These are phyloP conservation scores for Hycleus cichorii DNA, from an alignment of 1,140 invertebrate species.

Conservation along the genomic window DNA sequence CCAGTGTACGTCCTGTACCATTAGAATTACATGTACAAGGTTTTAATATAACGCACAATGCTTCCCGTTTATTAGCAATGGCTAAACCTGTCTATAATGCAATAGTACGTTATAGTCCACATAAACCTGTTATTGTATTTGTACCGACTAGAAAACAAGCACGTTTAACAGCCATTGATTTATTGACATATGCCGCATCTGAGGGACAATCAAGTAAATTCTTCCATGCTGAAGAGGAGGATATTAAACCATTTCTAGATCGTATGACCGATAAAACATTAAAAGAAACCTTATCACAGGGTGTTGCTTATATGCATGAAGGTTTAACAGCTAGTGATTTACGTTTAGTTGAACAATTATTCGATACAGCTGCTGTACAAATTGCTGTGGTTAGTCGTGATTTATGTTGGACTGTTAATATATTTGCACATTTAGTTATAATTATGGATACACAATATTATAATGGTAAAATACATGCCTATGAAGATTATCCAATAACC, in stretches of 20 bases:
- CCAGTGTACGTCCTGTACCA: slow-evolving; percentile 90
- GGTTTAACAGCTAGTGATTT: slow-evolving; percentile 79
- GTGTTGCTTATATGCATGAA: slow-evolving; percentile 96
- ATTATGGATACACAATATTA: slow-evolving; percentile 98
- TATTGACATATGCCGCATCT: slow-evolving; percentile 87
- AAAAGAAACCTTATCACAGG: slow-evolving; percentile 80
- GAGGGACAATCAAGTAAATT: slow-evolving; percentile 80
- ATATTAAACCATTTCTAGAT: slow-evolving; percentile 81
- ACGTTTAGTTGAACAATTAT: slow-evolving; percentile 85
- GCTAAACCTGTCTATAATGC: slow-evolving; percentile 95
- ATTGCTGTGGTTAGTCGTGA: slow-evolving; percentile 84
- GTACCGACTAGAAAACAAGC: slow-evolving; percentile 93
- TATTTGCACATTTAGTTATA: slow-evolving; percentile 85
- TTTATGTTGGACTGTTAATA: slow-evolving; percentile 86
- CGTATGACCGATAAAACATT: slow-evolving; percentile 82
- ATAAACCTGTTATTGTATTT: slow-evolving; percentile 92
- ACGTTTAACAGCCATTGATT: slow-evolving; percentile 87
- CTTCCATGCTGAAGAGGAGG: slow-evolving; percentile 80
- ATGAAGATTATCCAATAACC: slow-evolving; percentile 97
- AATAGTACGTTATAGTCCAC: slow-evolving; percentile 78
- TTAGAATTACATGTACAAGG: slow-evolving; percentile 94
- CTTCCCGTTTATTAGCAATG: slow-evolving; percentile 92
- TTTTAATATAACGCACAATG: slow-evolving; percentile 96
- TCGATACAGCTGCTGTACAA: slow-evolving; percentile 90
- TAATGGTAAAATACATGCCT: slow-evolving; percentile 87